These are phyloP conservation scores for Drosophila punjabiensis DNA, from an alignment of 1,140 invertebrate genomes.

Conservation along the genomic window DNA sequence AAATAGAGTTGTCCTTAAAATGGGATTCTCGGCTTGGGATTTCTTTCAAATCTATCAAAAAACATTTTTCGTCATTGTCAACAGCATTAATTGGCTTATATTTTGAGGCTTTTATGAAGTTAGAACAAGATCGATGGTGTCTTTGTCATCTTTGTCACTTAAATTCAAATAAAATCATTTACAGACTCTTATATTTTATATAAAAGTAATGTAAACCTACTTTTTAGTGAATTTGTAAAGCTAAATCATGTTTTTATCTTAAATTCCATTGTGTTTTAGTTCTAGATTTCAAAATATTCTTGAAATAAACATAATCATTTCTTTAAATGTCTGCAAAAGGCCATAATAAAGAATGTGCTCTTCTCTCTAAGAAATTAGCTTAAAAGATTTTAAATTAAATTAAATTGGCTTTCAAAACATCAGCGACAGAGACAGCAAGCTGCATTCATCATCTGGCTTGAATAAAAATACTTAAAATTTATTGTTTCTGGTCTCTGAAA, in stretches of 20 bases:
- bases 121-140: not conserved
- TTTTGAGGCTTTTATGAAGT: not conserved
- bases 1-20: slow-evolving; percentile 40
- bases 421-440: not conserved
- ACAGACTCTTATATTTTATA: not conserved
- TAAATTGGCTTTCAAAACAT: not conserved
- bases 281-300: too few relatives aligned
- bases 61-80: slow-evolving; percentile 25
- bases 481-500: slow-evolving; percentile 5
- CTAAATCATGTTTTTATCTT: too few relatives aligned
- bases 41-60: slow-evolving; percentile 33
- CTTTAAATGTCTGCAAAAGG: not conserved
- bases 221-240: not conserved
- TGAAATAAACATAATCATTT: too few relatives aligned
- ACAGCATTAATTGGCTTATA: slow-evolving; percentile 15
- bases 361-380: not conserved
- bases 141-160: not conserved
- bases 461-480: slow-evolving; percentile 15
- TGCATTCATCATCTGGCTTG: slow-evolving; percentile 2
- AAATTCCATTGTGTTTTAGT: too few relatives aligned
- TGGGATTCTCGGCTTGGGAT: not conserved
- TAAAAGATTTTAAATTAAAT: not conserved
- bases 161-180: not conserved
- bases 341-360: too few relatives aligned
- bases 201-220: not conserved